phyloP scores from a whole-genome alignment of 2,888 invertebrate species.

The Prenolepis imparis region DNA sequence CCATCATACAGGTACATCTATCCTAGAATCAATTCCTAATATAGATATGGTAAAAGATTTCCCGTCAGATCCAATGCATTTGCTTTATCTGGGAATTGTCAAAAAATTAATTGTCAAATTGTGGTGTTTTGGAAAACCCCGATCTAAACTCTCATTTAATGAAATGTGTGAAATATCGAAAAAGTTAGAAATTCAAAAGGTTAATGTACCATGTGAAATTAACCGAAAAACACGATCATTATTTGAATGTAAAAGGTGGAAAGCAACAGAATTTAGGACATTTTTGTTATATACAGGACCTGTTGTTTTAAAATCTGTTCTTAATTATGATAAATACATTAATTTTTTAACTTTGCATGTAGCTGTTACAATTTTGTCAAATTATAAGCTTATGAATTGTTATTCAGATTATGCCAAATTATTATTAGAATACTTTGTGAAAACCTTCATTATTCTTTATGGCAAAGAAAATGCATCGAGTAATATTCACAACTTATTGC shows the following conservation, averaged over 20 bases:
- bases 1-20: conserved; percentile 53
- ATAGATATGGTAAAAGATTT: conserved; percentile 53
- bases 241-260: background rate
- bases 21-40: conserved; percentile 49
- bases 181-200: background rate
- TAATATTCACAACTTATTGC: background rate
- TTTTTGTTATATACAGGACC: conserved; percentile 1
- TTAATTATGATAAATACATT: conserved; percentile 1
- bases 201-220: conserved; percentile 6
- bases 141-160: conserved; percentile 43
- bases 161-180: conserved; percentile 12
- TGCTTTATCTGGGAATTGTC: conserved; percentile 48
- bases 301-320: background rate
- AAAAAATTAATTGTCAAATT: conserved; percentile 43
- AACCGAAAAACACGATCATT: background rate
- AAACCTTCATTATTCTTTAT: background rate
- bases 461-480: background rate
- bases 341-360: background rate
- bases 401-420: background rate
- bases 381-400: background rate
- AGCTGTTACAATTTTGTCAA: background rate
- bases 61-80: conserved; percentile 35
- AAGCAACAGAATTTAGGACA: conserved; percentile 8
- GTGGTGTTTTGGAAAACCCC: conserved; percentile 38
- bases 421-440: background rate